These are phyloP conservation scores for Spheniscus mendiculus DNA, from an alignment of 2,113 vertebrate genomes.

Conservation along the genomic window DNA sequence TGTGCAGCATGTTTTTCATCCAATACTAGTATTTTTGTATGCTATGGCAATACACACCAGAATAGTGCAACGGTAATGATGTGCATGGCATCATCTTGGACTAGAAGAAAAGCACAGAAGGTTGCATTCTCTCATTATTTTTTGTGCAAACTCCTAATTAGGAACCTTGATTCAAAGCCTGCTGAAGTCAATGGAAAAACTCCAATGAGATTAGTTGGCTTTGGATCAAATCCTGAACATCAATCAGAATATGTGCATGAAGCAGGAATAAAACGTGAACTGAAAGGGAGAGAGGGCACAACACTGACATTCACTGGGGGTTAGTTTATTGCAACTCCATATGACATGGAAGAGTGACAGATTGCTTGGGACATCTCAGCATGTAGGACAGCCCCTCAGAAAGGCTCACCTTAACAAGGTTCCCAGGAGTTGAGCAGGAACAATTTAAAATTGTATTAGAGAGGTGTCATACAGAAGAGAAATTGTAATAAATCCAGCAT, in stretches of 20 bases:
- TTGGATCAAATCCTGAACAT: conserved; percentile 5
- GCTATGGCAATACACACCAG: neutral
- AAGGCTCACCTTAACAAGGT: conserved; percentile 27
- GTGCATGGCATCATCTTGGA: neutral
- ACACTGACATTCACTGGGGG: neutral
- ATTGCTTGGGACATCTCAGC: conserved; percentile 32
- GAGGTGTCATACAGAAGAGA: conserved; percentile 13
- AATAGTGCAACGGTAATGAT: neutral
- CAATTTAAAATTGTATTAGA: conserved; percentile 29
- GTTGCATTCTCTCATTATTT: neutral
- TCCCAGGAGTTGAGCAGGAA: neutral
- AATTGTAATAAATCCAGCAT: conserved; percentile 24
- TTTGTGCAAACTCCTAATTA: neutral
- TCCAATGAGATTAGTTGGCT: neutral
- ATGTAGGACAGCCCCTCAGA: neutral
- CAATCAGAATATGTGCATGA: neutral
- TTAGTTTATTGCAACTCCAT: neutral
- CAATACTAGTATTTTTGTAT: neutral
- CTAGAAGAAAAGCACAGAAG: conserved; percentile 4
- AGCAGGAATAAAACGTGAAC: neutral
- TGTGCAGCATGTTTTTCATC: neutral
- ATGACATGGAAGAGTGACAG: neutral
- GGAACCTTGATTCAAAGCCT: neutral
- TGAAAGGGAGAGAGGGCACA: neutral
- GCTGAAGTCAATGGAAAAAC: neutral